Base-by-base conservation (phyloP, 2,113 vertebrate genomes). In the Seriola rivoliana region DNA sequence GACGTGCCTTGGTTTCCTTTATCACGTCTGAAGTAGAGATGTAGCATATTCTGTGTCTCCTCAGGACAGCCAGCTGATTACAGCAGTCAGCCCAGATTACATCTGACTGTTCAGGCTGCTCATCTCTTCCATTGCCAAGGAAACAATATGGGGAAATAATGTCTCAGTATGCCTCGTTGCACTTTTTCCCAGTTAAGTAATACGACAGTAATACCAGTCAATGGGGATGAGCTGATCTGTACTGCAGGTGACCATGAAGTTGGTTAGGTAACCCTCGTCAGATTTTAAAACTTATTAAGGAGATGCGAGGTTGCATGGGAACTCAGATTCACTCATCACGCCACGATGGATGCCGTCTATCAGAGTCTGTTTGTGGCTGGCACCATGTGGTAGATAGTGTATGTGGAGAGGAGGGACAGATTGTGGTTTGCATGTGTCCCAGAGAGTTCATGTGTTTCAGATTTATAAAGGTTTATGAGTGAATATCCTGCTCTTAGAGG, bases 391-490 rank as follows among this genome's bases (percentile, higher is more conserved):
- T 40, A 8, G 34, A 42, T 23, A 32, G 57, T 40, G 40, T 69
- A 29, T 73, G 29, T 38, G 40, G 40, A 34, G 69, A 36, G 23
- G 21, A 84, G 85, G 68, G 85, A 92, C 88, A 88, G 88, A 94
- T 89, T 90, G 82, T 82, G 82, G 89, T 85, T 91, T 84, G 84
- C 85, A 89, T 89, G 88, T 88, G 77, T 85, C 48, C 64, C 72
- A 38, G 74, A 58, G 82, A 78, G 75, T 85, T 91, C 78, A 85
- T 91, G 89, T 91, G 87, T 91, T 88, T 82, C 50, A 88, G 90
- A 88, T 92, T 93, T 91, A 80, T 75, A 52, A 90, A 88, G 91
- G 86, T 92, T 94, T 91, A 92, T 83, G 80, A 89, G 85, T 70
- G 81, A 83, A 89, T 91, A 93, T 91, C 87, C 88, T 71, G 79